Percentiles rank a stretch among this genome's conserved stretches.
Evolutionary conservation across 2,888 invertebrate genomes (phyloP).

Genomic region (Caenorhabditis sp.): DNA sequence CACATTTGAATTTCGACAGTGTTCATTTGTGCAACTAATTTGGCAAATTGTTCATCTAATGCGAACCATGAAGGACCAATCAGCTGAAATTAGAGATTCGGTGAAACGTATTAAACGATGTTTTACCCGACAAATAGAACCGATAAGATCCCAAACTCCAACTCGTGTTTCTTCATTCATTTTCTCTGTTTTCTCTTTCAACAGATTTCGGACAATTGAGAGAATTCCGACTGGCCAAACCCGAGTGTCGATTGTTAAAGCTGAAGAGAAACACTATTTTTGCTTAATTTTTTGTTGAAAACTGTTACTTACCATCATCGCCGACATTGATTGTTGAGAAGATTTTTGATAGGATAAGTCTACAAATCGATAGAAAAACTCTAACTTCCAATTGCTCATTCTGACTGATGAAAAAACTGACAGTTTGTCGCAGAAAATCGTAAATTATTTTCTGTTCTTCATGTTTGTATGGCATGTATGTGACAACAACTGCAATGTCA

Average conservation of each 20-base stretch:
- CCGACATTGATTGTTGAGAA: neutral
- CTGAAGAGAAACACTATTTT: neutral
- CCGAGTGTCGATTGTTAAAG: slow-evolving; percentile 13
- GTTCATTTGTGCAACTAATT: slow-evolving; percentile 23
- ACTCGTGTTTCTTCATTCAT: slow-evolving; percentile 5
- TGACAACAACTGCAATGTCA: slow-evolving; percentile 3
- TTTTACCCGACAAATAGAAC: slow-evolving; percentile 5
- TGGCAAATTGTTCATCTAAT: slow-evolving; percentile 18
- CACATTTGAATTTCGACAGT: slow-evolving; percentile 22
- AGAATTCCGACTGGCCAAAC: slow-evolving; percentile 26
- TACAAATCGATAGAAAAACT: neutral
- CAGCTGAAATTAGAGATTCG: neutral
- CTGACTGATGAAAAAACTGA: slow-evolving; percentile 9
- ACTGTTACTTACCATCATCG: neutral
- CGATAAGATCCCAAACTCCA: slow-evolving; percentile 24
- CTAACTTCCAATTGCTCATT: slow-evolving; percentile 12
- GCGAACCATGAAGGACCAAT: slow-evolving; percentile 23
- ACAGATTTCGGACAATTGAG: slow-evolving; percentile 13
- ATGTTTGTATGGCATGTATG: neutral
- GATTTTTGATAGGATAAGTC: neutral
- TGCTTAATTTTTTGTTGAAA: neutral
- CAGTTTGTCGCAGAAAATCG: slow-evolving; percentile 12
- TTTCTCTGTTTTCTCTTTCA: slow-evolving; percentile 12
- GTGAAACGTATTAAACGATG: too few relatives aligned
- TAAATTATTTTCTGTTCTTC: slow-evolving; percentile 13